Evolutionary conservation across 2,113 vertebrate genomes (phyloP).

Genomic region (Apeltes quadracus): DNA sequence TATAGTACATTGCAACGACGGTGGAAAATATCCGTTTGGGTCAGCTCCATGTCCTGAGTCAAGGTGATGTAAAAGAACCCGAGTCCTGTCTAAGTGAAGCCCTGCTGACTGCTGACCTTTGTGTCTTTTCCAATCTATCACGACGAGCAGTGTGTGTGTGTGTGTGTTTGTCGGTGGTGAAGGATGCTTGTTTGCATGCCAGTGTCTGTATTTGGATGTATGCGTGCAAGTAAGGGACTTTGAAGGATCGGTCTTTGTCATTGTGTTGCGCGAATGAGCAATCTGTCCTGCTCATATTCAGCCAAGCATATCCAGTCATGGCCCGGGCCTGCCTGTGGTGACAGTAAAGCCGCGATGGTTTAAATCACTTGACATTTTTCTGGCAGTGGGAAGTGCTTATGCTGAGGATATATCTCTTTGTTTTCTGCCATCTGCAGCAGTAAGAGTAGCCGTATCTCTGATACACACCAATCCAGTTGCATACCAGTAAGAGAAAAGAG

Average conservation of each 20-base stretch:
- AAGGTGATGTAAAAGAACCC: constrained; percentile 78
- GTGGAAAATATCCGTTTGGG: constrained; percentile 59
- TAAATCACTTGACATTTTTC: constrained; percentile 69
- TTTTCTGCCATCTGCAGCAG: constrained; percentile 52
- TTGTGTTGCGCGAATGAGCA: constrained; percentile 69
- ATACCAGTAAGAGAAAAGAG: background rate
- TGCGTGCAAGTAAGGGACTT: constrained; percentile 50
- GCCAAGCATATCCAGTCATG: constrained; percentile 62
- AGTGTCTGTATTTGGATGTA: constrained; percentile 49
- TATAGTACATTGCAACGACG: constrained; percentile 36
- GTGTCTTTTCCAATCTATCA: constrained; percentile 76
- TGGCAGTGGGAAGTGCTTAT: constrained; percentile 57
- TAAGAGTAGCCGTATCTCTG: constrained; percentile 15
- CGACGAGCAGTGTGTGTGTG: constrained; percentile 33
- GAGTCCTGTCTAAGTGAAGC: constrained; percentile 72
- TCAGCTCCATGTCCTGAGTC: constrained; percentile 71
- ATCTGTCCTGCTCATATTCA: constrained; percentile 72
- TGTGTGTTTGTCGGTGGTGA: constrained; percentile 31
- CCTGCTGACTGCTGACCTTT: constrained; percentile 76
- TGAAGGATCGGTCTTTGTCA: constrained; percentile 68
- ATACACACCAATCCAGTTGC: background rate
- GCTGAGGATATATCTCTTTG: constrained; percentile 47
- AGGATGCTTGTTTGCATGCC: constrained; percentile 49
- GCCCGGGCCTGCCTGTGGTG: constrained; percentile 58
- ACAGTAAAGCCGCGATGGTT: constrained; percentile 61